Evolutionary conservation across 2,113 vertebrate species (phyloP).

Genomic region (Pangasianodon hypophthalmus): DNA sequence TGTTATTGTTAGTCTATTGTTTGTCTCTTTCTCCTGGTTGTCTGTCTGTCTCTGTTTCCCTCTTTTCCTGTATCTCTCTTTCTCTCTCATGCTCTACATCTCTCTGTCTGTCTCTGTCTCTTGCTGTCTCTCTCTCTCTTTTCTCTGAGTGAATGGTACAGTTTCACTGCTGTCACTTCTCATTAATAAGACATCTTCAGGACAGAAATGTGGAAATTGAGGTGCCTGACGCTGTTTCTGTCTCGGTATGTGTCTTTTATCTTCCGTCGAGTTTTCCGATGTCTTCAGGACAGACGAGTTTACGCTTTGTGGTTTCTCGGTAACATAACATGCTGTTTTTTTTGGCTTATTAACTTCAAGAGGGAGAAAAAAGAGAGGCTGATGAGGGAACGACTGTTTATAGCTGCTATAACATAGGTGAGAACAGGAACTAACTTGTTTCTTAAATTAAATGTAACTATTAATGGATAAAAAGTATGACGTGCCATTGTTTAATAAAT

Average conservation of each 20-base stretch:
- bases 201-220: not conserved
- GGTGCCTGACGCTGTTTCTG: not conserved
- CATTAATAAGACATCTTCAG: not conserved
- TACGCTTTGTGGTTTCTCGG: not conserved
- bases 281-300: not conserved
- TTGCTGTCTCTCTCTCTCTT: too few relatives aligned
- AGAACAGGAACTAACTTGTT: not conserved
- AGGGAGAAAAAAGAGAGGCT: not conserved
- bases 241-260: not conserved
- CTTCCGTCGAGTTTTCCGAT: not conserved
- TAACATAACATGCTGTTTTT: not conserved
- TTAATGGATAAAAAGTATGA: not conserved
- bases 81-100: not conserved
- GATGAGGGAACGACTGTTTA: not conserved
- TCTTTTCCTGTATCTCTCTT: not conserved
- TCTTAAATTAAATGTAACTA: not conserved
- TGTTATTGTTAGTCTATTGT: not conserved
- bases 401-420: not conserved
- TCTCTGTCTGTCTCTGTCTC: not conserved
- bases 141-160: not conserved
- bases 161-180: not conserved
- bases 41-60: not conserved
- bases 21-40: not conserved
- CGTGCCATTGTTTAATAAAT: not conserved
- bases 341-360: not conserved